Percentiles rank a stretch among this genome's conserved stretches.
These are phyloP conservation scores for Biston betularia DNA, from an alignment of 2,888 invertebrate genomes.

Conservation along the genomic window DNA sequence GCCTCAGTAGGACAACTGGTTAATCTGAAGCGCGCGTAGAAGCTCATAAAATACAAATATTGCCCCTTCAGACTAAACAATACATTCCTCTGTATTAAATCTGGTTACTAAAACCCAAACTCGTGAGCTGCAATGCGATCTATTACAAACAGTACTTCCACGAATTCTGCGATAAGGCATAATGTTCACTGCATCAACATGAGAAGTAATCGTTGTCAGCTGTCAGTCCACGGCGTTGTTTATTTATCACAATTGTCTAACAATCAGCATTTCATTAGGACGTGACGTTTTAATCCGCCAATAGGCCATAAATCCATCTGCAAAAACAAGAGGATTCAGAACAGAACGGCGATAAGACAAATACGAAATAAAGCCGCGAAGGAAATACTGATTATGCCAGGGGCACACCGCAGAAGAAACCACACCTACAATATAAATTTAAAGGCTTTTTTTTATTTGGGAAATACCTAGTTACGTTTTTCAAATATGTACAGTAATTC, in stretches of 20 bases:
- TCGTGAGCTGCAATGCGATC: too few species aligned
- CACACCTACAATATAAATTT: too few species aligned
- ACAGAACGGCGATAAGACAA: slow-evolving; percentile 56
- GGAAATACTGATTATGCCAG: slow-evolving; percentile 11
- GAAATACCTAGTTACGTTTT: too few species aligned
- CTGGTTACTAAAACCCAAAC: too few species aligned
- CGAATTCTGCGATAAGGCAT: background rate
- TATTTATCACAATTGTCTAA: slow-evolving; percentile 12
- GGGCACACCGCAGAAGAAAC: slow-evolving; percentile 1
- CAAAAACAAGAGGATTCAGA: slow-evolving; percentile 51
- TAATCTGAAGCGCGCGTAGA: too few species aligned
- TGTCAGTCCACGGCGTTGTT: slow-evolving; percentile 10
- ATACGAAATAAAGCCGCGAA: slow-evolving; percentile 57
- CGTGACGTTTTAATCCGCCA: slow-evolving; percentile 48
- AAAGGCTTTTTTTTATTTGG: too few species aligned
- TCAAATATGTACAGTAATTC: too few species aligned
- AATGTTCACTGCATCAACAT: background rate
- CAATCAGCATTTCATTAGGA: slow-evolving; percentile 10
- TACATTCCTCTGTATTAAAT: too few species aligned
- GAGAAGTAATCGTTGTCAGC: background rate
- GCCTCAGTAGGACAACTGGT: too few species aligned
- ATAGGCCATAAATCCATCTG: slow-evolving; percentile 56
- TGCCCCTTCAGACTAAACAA: too few species aligned
- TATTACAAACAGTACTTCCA: background rate
- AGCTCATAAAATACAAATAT: too few species aligned